A percentile compares a stretch with the other conserved stretches of the same genome.
These are phyloP conservation scores for Clarias laeviceps DNA, from an alignment of 2,797 vertebrate species.

Conservation along the genomic window DNA sequence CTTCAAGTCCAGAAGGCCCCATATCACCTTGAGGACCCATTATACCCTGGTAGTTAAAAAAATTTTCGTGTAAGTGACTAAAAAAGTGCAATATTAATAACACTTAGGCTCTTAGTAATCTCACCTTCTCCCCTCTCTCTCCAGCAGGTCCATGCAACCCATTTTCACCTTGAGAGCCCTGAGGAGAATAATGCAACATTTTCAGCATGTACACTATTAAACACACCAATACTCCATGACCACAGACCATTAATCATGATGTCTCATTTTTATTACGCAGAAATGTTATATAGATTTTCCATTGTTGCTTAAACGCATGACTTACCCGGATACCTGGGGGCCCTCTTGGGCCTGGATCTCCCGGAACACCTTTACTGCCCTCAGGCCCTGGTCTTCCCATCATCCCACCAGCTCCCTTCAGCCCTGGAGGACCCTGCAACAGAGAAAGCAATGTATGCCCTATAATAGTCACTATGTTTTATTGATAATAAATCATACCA, in stretches of 20 bases:
- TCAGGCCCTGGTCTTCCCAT: conserved; percentile 75
- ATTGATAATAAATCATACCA: background rate
- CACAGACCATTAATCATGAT: conserved; percentile 4
- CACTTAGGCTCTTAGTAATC: background rate
- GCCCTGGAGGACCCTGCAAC: conserved; percentile 77
- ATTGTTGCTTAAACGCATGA: conserved; percentile 41
- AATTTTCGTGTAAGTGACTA: conserved; percentile 13
- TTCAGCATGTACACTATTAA: background rate
- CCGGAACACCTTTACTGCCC: conserved; percentile 76
- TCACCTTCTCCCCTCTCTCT: conserved; percentile 80
- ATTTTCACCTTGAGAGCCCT: conserved; percentile 70
- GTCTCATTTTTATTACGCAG: background rate
- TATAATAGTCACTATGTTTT: background rate
- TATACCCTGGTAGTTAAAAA: conserved; percentile 71
- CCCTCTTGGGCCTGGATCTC: conserved; percentile 73
- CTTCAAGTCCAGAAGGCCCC: conserved; percentile 76
- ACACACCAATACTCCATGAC: background rate
- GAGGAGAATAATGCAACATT: conserved; percentile 31
- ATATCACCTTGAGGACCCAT: conserved; percentile 70
- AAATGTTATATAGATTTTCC: background rate
- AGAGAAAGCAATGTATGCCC: conserved; percentile 1
- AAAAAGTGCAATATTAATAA: conserved; percentile 15
- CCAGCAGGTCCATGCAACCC: conserved; percentile 75
- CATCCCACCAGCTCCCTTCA: conserved; percentile 69
- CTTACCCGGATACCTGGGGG: conserved; percentile 81